Evolutionary conservation across 2,888 invertebrate species (phyloP).

Genomic region (Rotaria sp.): DNA sequence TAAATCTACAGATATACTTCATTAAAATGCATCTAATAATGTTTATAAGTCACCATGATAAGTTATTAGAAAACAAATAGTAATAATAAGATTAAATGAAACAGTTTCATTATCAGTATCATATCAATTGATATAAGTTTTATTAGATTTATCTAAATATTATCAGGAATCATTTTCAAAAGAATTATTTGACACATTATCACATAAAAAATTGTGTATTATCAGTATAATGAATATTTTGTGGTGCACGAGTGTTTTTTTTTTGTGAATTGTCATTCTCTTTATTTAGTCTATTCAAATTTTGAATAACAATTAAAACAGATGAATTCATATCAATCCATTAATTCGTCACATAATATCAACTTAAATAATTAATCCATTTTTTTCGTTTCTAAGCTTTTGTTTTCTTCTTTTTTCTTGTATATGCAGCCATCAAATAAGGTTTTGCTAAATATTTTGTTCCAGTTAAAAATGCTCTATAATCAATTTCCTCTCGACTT

Average conservation of each 20-base stretch:
- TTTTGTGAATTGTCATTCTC: constrained; percentile 50
- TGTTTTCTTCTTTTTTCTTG: constrained; percentile 53
- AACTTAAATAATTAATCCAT: no score
- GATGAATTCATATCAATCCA: constrained; percentile 42
- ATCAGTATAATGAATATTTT: constrained; percentile 52
- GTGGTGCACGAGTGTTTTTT: constrained; percentile 47
- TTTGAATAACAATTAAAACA: constrained; percentile 52
- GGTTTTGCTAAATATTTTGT: constrained; percentile 55
- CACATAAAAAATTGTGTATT: constrained; percentile 49
- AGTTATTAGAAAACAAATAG: background rate
- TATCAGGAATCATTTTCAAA: constrained; percentile 54
- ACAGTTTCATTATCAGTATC: constrained; percentile 46
- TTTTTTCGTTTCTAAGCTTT: no score
- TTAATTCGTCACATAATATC: no score
- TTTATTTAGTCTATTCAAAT: constrained; percentile 49
- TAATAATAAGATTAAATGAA: background rate
- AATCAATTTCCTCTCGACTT: constrained; percentile 49
- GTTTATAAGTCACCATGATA: constrained; percentile 45
- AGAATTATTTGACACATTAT: constrained; percentile 51
- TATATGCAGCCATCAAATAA: constrained; percentile 52
- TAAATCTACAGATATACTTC: constrained; percentile 50
- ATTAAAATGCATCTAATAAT: constrained; percentile 48
- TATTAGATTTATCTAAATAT: constrained; percentile 53
- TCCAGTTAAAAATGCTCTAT: constrained; percentile 51
- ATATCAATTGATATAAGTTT: constrained; percentile 50